phyloP scores from a whole-genome alignment of 2,888 invertebrate genomes.

The Nycteola revayana region DNA sequence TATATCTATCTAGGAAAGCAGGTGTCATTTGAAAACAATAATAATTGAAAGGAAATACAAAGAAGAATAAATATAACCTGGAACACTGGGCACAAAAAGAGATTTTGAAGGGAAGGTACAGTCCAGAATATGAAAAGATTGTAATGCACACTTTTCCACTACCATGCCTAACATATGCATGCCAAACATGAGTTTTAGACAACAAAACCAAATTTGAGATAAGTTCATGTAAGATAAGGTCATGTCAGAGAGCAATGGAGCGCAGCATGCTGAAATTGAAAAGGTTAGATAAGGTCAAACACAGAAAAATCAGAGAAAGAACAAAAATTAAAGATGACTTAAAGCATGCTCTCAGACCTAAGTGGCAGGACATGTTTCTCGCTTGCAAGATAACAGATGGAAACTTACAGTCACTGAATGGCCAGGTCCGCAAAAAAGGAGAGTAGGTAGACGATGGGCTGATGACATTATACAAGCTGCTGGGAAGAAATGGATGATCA shows the following conservation, averaged over 20 bases:
- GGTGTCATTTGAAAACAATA: conserved; percentile 2
- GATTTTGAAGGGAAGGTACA: conserved; percentile 1
- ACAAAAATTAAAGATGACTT: not conserved
- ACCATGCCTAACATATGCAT: conserved; percentile 1
- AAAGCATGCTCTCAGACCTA: no score
- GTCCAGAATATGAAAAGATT: conserved; percentile 7
- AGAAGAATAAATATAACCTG: conserved; percentile 3
- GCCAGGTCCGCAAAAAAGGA: not conserved
- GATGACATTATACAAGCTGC: no score
- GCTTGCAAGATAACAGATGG: not conserved
- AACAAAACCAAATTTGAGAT: not conserved
- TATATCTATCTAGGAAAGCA: conserved; percentile 10
- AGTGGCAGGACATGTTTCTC: not conserved
- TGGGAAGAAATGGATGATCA: no score
- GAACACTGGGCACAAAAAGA: conserved; percentile 4
- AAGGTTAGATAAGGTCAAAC: not conserved
- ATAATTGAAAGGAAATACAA: conserved; percentile 4
- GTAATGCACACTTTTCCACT: conserved; percentile 8
- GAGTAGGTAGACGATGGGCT: no score
- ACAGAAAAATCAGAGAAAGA: not conserved
- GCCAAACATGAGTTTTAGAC: not conserved
- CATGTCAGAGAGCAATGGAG: no score
- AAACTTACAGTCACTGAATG: no score
- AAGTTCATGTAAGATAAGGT: not conserved
- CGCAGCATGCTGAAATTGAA: not conserved